Conservation (phyloP, 2,888 invertebrate genomes). For the Altica lythri region DNA sequence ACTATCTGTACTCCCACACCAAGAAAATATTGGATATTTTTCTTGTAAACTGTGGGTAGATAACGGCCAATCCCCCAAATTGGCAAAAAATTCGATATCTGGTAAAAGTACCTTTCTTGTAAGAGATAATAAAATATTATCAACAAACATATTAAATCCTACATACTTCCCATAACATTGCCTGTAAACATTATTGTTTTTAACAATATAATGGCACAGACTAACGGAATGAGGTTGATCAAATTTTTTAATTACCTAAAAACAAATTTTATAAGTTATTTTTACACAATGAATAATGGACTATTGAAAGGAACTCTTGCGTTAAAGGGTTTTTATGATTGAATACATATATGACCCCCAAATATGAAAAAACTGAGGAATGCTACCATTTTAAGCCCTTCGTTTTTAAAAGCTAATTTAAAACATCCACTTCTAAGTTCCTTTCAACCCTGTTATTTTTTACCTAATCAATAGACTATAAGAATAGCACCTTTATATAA, state of each 20-base stretch:
- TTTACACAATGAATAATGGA: no score
- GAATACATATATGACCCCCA: no score
- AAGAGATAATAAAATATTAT: slow-evolving; percentile 82
- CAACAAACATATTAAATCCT: slow-evolving; percentile 95
- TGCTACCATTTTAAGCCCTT: no score
- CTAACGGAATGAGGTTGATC: slow-evolving; percentile 81
- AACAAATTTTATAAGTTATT: slow-evolving; percentile 25
- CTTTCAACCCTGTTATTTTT: no score
- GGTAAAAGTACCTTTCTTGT: slow-evolving; percentile 80
- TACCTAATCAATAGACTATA: no score
- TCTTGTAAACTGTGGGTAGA: slow-evolving; percentile 58
- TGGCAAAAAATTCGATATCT: slow-evolving; percentile 87
- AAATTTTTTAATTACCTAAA: slow-evolving; percentile 65
- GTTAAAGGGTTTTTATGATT: no score
- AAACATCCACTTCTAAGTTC: no score
- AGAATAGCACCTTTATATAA: no score
- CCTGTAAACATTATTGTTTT: slow-evolving; percentile 81
- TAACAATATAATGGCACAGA: slow-evolving; percentile 87
- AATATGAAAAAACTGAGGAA: no score
- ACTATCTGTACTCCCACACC: slow-evolving; percentile 90
- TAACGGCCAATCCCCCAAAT: slow-evolving; percentile 96
- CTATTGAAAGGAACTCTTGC: no score
- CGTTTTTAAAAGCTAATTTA: no score
- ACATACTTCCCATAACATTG: slow-evolving; percentile 93
- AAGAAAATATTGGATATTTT: slow-evolving; percentile 86